Base-by-base conservation (phyloP, 2,888 invertebrate species). In the Agrilus cyanescens region DNA sequence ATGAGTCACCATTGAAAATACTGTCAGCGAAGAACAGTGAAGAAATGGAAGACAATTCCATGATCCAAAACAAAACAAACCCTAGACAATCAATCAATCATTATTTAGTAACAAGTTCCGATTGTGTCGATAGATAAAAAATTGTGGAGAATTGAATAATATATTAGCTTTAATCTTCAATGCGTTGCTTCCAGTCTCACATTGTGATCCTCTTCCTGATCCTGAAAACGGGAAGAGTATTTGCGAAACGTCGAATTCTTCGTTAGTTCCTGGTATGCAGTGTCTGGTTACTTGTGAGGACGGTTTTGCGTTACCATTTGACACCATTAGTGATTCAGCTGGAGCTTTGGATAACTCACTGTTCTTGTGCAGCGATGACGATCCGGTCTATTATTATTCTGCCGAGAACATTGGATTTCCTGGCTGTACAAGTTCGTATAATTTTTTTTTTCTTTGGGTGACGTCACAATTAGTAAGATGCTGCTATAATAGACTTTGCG, bases 241-340 rank as follows among this genome's bases (percentile, higher is more conserved):
- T 25, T 68, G 67, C 46, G 48, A 45, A 33, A 37, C 49, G 10
- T 42, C 42, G 5, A 25, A 25, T 25, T 35, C 48, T 12, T 45
- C 54, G 4, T 40, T 51, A 16, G 50, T 51, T 29, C 53, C 59
- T 38, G 58, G 61, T 4, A 55, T 63, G 18, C 58, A 60, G 46
- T 82, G 82, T 53, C 62, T 69, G 4, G 58, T 79, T 15, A 69
- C 69, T 7, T 82, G 81, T 54, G 62, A 74, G 38, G 70, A 73
- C 41, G 80, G 79, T 0, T 80, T 75, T 53, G 75, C 71, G 4
- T 73, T 80, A 52, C 75, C 74, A 12, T 40, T 25, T 25, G 10
- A 25, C 3, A 25, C 8, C 4, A 57, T 69, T 47, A 60, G 58
- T 51, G 12, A 51, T 43, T 44, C 49, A 32, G 40, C 45, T 1